These are phyloP conservation scores for Heliconius ismenius DNA, from an alignment of 2,888 invertebrate genomes.

Conservation along the genomic window DNA sequence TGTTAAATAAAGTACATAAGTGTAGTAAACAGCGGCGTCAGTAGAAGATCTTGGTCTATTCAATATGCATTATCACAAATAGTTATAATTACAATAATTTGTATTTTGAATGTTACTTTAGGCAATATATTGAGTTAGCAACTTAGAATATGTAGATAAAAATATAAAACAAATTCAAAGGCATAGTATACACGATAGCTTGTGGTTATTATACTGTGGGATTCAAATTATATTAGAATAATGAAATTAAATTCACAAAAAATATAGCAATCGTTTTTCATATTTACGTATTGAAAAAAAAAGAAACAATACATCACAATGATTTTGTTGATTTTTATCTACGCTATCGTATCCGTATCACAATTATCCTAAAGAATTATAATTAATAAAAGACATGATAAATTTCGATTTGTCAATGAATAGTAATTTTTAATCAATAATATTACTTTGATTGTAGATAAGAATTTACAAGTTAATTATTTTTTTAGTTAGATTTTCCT, in stretches of 20 bases:
- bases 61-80: not conserved
- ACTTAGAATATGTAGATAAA: not conserved
- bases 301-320: not conserved
- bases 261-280: not conserved
- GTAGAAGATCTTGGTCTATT: not conserved
- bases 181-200: slow-evolving; percentile 10
- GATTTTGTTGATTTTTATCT: slow-evolving; percentile 1
- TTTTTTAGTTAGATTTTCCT: not conserved
- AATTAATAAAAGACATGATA: not conserved
- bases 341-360: not conserved
- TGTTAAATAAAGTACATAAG: not conserved
- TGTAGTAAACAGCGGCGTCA: not conserved
- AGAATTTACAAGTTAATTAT: not conserved
- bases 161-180: not conserved
- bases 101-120: not conserved
- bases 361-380: not conserved
- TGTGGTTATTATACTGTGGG: slow-evolving; percentile 11
- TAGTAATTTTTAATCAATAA: not conserved
- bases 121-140: not conserved
- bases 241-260: not conserved
- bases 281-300: not conserved
- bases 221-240: not conserved
- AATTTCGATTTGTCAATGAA: not conserved
- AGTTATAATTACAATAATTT: not conserved
- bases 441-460: not conserved